These are phyloP conservation scores for Apostichopus japonicus DNA, from an alignment of 35 echinoderm and acorn worm species.

Conservation along the genomic window DNA sequence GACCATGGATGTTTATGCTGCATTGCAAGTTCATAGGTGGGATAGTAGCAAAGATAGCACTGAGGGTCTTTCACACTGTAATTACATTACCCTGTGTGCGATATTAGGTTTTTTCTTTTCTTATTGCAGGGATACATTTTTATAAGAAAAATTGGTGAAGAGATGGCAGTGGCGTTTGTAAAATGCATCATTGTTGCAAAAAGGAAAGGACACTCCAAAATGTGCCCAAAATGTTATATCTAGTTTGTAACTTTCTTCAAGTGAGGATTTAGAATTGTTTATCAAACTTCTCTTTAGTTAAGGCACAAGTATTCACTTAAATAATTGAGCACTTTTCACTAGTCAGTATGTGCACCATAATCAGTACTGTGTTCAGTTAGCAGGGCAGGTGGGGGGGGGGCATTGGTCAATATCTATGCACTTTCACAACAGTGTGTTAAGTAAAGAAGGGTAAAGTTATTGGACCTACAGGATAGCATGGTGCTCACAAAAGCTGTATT, in stretches of 20 bases:
- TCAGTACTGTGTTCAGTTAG: no score
- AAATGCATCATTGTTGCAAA: not conserved
- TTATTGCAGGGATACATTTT: not conserved
- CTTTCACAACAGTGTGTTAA: not conserved
- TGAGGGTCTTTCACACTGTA: not conserved
- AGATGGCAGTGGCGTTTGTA: not conserved
- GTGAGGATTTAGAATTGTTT: no score
- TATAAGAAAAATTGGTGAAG: not conserved
- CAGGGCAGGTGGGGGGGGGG: no score
- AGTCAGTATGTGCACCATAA: no score
- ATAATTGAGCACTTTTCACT: not conserved
- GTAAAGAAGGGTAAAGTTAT: not conserved
- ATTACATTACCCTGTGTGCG: not conserved
- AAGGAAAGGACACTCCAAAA: not conserved
- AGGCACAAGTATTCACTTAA: slow-evolving; percentile 3
- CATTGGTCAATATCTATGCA: not conserved
- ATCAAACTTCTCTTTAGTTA: no score
- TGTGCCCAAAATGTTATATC: not conserved
- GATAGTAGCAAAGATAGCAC: not conserved
- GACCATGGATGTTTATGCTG: no score
- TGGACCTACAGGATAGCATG: not conserved
- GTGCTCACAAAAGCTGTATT: not conserved
- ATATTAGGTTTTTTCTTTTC: not conserved
- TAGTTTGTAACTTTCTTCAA: no score
- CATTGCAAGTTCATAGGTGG: no score